phyloP scores from a whole-genome alignment of 2,888 invertebrate genomes.

The Mimumesa dahlbomi region DNA sequence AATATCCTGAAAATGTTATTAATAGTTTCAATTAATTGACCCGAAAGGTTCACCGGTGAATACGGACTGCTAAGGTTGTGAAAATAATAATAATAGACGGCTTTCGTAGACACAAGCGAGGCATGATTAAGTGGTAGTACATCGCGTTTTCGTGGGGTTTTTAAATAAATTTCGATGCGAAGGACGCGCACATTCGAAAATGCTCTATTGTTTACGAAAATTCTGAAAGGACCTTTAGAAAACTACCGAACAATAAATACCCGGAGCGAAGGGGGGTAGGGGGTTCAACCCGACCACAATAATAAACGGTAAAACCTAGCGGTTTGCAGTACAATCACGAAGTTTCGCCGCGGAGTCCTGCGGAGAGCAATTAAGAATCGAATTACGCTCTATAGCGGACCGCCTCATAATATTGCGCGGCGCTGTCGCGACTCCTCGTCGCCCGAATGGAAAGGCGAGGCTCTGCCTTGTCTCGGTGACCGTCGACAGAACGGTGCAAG shows the following conservation, averaged over 20 bases:
- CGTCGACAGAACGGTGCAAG: conserved; percentile 31
- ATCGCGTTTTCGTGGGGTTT: background rate
- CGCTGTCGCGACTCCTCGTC: conserved; percentile 54
- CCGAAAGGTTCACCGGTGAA: too few species aligned
- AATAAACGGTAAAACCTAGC: conserved; percentile 3
- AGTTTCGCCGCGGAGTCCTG: conserved; percentile 7
- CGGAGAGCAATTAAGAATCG: conserved; percentile 48
- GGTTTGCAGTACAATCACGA: conserved; percentile 4
- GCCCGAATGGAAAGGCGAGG: conserved; percentile 34
- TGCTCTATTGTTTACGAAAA: background rate
- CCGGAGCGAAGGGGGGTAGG: background rate
- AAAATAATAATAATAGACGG: too few species aligned
- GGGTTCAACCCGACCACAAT: background rate
- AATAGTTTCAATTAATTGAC: too few species aligned
- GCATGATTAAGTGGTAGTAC: too few species aligned
- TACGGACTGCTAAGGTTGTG: too few species aligned
- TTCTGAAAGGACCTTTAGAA: background rate
- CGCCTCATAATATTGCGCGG: conserved; percentile 35
- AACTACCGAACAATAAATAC: background rate
- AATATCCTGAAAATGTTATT: too few species aligned
- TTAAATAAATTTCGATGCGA: conserved; percentile 1
- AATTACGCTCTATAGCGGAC: conserved; percentile 28
- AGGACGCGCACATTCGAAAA: background rate
- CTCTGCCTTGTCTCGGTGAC: conserved; percentile 10
- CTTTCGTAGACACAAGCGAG: too few species aligned